Percentiles rank a stretch among this genome's conserved stretches.
These are phyloP conservation scores for Coptodon bakossiorum DNA, from an alignment of 2,113 vertebrate species.

Conservation along the genomic window DNA sequence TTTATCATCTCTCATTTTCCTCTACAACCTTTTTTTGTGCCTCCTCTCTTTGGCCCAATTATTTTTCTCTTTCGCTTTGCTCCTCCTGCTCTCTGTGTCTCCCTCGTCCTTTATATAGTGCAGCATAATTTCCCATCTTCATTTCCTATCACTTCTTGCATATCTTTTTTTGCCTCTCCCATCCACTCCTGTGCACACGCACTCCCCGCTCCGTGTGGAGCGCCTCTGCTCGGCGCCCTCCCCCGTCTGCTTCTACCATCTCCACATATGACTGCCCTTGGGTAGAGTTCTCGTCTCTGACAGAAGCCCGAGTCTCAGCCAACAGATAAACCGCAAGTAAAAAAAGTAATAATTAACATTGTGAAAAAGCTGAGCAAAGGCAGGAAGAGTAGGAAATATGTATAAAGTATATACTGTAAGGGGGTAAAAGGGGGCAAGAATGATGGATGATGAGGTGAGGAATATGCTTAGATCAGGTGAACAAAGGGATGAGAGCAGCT, in stretches of 20 bases:
- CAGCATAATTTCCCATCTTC: slow-evolving; percentile 45
- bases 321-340: slow-evolving; percentile 41
- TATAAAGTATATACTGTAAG: background rate
- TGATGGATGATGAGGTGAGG: background rate
- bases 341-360: slow-evolving; percentile 36
- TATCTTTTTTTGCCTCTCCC: background rate
- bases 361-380: background rate
- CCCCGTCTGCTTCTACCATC: background rate
- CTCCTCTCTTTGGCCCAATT: slow-evolving; percentile 57
- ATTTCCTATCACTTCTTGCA: slow-evolving; percentile 28
- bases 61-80: slow-evolving; percentile 40
- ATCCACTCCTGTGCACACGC: background rate
- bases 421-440: background rate
- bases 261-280: slow-evolving; percentile 6
- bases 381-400: background rate
- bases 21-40: background rate
- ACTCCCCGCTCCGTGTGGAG: background rate
- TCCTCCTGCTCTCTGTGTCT: slow-evolving; percentile 33
- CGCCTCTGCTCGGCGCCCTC: background rate
- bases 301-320: slow-evolving; percentile 44
- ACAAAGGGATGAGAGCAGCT: background rate
- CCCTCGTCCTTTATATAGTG: slow-evolving; percentile 23
- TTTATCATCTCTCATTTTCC: slow-evolving; percentile 44
- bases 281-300: slow-evolving; percentile 19
- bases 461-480: background rate